phyloP scores from a whole-genome alignment of 1,140 invertebrate species.

The Drosophila kohkoa region DNA sequence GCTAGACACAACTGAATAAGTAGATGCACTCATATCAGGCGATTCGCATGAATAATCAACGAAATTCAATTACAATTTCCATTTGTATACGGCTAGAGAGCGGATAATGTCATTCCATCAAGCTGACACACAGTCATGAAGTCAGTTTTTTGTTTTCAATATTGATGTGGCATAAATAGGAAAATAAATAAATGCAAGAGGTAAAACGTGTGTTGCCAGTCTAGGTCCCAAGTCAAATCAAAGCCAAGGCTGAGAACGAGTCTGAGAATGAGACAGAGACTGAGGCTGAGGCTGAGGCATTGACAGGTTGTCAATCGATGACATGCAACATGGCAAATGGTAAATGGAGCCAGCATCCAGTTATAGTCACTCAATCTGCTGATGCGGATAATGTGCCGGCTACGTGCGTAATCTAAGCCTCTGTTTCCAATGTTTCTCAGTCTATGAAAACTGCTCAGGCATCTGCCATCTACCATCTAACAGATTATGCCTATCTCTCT shows the following conservation, averaged over 20 bases:
- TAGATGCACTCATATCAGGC: constrained; percentile 1
- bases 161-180: constrained; percentile 58
- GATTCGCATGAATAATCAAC: constrained; percentile 34
- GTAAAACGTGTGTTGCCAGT: constrained; percentile 26
- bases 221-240: constrained; percentile 11
- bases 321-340: constrained; percentile 28
- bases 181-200: constrained; percentile 66
- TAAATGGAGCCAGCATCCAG: constrained; percentile 20
- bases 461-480: background rate
- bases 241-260: background rate
- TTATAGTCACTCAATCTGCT: constrained; percentile 34
- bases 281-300: background rate
- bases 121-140: constrained; percentile 29
- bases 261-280: background rate
- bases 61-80: constrained; percentile 39
- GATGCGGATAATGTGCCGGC: constrained; percentile 36
- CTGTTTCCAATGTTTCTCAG: constrained; percentile 2
- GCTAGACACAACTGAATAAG: constrained; percentile 3
- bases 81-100: constrained; percentile 22
- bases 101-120: background rate
- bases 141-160: constrained; percentile 8
- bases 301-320: constrained; percentile 60
- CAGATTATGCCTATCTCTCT: background rate
- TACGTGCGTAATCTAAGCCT: constrained; percentile 38
- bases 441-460: no score